These are phyloP conservation scores for Heliconius cydno DNA, from an alignment of 2,888 invertebrate genomes.

Conservation along the genomic window DNA sequence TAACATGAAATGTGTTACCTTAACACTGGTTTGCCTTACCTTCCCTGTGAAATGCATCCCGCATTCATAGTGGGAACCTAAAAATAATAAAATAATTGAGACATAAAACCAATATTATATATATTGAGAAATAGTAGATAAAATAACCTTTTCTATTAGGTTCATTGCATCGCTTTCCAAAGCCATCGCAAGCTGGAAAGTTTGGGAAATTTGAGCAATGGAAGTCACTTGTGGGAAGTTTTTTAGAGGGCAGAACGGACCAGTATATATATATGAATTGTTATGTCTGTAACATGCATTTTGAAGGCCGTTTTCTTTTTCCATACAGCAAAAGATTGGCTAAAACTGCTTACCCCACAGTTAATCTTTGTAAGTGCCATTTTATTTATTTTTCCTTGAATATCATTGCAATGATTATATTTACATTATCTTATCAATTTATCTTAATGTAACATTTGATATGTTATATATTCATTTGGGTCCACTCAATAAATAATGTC, in stretches of 20 bases:
- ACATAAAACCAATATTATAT: neutral
- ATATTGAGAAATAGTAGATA: no score
- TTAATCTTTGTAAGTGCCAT: conserved; percentile 8
- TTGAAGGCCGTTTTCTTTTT: conserved; percentile 20
- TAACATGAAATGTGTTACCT: neutral
- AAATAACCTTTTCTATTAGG: conserved; percentile 12
- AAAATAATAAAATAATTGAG: neutral
- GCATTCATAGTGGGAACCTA: neutral
- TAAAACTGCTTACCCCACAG: conserved; percentile 18
- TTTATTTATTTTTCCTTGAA: neutral
- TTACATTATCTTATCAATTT: neutral
- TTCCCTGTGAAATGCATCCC: no score
- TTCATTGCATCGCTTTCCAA: conserved; percentile 21
- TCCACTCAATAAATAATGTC: no score
- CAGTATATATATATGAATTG: conserved; percentile 19
- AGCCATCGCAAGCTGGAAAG: conserved; percentile 6
- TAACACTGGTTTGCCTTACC: neutral
- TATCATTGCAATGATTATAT: neutral
- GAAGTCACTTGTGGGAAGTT: conserved; percentile 14
- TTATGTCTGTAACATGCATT: conserved; percentile 13
- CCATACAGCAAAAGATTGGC: conserved; percentile 23
- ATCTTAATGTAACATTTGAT: no score
- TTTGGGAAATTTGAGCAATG: conserved; percentile 12
- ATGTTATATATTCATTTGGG: no score
- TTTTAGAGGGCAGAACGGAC: conserved; percentile 20